phyloP scores from a whole-genome alignment of 2,888 invertebrate genomes.

The Auanema freiburgensis region DNA sequence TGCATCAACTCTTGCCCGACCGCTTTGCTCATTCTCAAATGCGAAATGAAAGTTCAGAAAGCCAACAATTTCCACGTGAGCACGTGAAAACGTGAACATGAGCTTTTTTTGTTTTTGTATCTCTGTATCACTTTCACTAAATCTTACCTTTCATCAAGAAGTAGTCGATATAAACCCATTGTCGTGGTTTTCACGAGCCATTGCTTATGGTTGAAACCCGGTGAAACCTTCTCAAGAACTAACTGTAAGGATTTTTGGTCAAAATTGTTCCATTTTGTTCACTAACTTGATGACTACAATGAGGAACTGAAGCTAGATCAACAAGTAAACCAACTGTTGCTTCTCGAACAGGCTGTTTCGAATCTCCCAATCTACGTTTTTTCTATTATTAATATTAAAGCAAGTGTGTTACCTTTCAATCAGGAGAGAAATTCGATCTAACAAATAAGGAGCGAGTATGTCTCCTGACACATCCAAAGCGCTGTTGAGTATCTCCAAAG shows the following conservation, averaged over 20 bases:
- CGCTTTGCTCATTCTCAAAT: too few species aligned
- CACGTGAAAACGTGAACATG: too few species aligned
- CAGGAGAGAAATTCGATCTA: constrained; percentile 15
- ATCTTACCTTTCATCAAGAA: constrained; percentile 16
- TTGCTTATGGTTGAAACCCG: constrained; percentile 18
- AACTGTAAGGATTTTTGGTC: constrained; percentile 6
- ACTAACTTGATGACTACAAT: constrained; percentile 18
- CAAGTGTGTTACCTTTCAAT: constrained; percentile 11
- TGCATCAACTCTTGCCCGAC: too few species aligned
- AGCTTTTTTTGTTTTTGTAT: too few species aligned
- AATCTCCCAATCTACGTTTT: constrained; percentile 16
- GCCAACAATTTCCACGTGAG: too few species aligned
- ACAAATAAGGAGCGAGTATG: constrained; percentile 15
- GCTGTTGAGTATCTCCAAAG: constrained; percentile 15
- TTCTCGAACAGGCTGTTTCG: constrained; percentile 23
- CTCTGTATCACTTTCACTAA: not conserved
- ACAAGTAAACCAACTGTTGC: constrained; percentile 13
- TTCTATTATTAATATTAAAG: not conserved
- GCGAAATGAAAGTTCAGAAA: too few species aligned
- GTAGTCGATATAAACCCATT: constrained; percentile 14
- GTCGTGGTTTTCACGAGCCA: constrained; percentile 11
- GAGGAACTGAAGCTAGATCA: constrained; percentile 13
- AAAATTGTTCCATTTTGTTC: not conserved
- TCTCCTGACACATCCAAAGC: constrained; percentile 19
- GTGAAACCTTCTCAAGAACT: constrained; percentile 18